Evolutionary conservation across 2,113 vertebrate genomes (phyloP).

Genomic region (Narcine bancroftii): DNA sequence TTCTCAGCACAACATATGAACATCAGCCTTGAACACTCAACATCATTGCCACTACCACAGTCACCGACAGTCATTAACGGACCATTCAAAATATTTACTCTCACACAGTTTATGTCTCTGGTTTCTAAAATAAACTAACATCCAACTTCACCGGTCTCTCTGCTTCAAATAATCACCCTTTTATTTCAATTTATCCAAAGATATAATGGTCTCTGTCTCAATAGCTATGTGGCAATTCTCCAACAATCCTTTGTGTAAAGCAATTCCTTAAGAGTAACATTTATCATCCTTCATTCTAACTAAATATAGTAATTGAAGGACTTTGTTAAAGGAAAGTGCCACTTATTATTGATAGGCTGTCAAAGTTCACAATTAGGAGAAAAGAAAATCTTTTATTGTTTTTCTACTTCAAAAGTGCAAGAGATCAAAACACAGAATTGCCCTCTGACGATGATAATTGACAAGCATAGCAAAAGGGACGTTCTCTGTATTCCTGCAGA

Average conservation of each 20-base stretch:
- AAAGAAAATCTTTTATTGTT: background rate
- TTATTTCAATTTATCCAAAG: background rate
- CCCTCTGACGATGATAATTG: background rate
- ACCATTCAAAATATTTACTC: background rate
- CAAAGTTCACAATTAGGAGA: background rate
- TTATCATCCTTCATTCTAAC: background rate
- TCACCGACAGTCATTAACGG: no score
- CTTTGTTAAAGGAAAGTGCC: background rate
- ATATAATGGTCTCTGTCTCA: background rate
- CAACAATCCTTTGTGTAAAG: background rate
- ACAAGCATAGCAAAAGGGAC: background rate
- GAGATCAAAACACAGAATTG: background rate
- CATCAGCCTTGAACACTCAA: no score
- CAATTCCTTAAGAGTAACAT: background rate
- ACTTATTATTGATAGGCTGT: conserved; percentile 11
- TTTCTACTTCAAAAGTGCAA: background rate
- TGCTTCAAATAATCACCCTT: background rate
- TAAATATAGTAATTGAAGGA: background rate
- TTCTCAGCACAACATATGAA: no score
- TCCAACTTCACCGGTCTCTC: background rate
- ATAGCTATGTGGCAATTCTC: background rate
- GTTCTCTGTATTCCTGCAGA: background rate
- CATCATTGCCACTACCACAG: background rate
- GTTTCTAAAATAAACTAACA: background rate
- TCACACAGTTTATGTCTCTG: background rate